Evolutionary conservation across 2,888 invertebrate species (phyloP), one percentile per base, ranked within the genome.

Genomic region (Trissonchulus sp.): DNA sequence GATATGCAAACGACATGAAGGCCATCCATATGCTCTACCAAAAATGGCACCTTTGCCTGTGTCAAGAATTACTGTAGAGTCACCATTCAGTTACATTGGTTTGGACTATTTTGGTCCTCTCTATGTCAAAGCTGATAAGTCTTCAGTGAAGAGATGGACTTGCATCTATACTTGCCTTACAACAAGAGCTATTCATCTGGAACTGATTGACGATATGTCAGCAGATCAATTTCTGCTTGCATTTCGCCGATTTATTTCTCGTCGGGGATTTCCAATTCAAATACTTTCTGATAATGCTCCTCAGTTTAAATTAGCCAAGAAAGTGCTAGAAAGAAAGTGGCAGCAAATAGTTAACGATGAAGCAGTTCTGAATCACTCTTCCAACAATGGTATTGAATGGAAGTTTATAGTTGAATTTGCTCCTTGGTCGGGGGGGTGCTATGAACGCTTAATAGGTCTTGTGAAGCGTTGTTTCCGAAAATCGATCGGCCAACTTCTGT

Each of bases 191-290:
- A 78, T 85, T 2, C 84, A 85, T 77, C 77, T 87, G 30, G 85
- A 86, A 78, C 34, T 84, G 1, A 79, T 83, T 0, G 76, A 75
- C 0, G 79, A 81, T 3, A 76, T 85, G n/a, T 80, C 80, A 1
- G 81, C 84, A 0, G 74, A 78, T 2, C 76, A 78, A 30, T 85
- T 85, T 76, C 34, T 85, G 8, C 77, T 78, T 63, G 79, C 80
- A 3, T 76, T 85, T 3, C 73, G 82, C 62, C 75, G 84, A 69
- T 85, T 85, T 34, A 78, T 83, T n/a, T 79, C 81, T 0, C 74
- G 83, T 63, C 76, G 82, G 34, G 83, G 85, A 84, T 81, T 72
- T 81, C 81, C 33, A 86, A 87, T 74, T 85, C 85, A 75, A 84
- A 84, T 0, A 82, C 82, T n/a, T n/a, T n/a, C n/a, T n/a, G n/a